Base-by-base conservation (phyloP, 2,113 vertebrate species). In the Aptenodytes forsteri region DNA sequence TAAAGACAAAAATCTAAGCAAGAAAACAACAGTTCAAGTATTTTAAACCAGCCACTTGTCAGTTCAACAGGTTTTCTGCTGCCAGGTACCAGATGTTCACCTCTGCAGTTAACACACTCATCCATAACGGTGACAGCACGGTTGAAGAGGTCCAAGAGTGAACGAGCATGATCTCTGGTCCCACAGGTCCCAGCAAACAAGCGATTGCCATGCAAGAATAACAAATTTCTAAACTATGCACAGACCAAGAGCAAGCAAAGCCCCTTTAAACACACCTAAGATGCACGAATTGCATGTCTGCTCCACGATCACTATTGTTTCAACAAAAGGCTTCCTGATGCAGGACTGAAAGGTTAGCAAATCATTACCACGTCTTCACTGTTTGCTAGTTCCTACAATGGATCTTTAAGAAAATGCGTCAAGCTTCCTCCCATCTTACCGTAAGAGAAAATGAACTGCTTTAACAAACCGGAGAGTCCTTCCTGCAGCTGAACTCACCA, bases 71-170 rank as follows among this genome's bases (percentile, higher is more conserved):
- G 15, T 13, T 71, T 56, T 0, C 2, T n/a, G 21, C 69, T 87
- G 88, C 76, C 70, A 73, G 66, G 38, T 13, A 11, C 16, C 50
- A 66, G 44, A 26, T 1, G 17, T 10, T 49, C 56, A 20, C 15
- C 77, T 77, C 72, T 29, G 56, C 23, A 6, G 38, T 11, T 8
- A n/a, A 27, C 9, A 12, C 23, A 1, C 65, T 65, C 61, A 20
- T 7, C 81, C 50, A 0, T 0, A 42, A 56, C 3, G 5, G 22
- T 2, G 44, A 36, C 40, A 9, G 50, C 0, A 1, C n/a, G 9
- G 26, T 3, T 36, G n/a, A 47, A 40, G 23, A 72, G 62, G 20
- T 20, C 25, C 71, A 32, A 22, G 58, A 1, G 2, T 7, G 42
- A 73, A 18, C 1, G 7, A 49, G 32, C 23, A 18, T 2, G 36